These are phyloP conservation scores for Bergia sp. DNA, from an alignment of 92 coral and sea anemone genomes.

Conservation along the genomic window DNA sequence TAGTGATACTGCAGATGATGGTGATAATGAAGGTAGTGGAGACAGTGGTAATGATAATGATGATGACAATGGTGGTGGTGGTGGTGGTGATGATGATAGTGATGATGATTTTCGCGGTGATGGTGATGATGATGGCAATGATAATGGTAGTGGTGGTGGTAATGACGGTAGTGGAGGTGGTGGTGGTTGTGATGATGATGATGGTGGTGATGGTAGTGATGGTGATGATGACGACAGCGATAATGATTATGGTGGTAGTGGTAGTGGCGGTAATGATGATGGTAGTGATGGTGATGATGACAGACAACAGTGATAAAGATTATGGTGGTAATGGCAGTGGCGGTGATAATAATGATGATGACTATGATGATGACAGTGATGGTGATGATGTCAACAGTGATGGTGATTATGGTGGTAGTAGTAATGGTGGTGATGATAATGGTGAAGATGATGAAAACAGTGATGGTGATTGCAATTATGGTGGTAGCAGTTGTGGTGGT, in stretches of 20 bases:
- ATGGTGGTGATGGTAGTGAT: too few species aligned
- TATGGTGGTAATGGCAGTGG: background rate
- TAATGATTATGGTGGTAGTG: too few species aligned
- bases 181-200: too few species aligned
- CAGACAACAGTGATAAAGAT: too few species aligned
- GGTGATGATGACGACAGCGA: too few species aligned
- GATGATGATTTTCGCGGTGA: too few species aligned
- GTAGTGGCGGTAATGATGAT: too few species aligned
- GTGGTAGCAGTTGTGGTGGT: background rate
- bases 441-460: background rate
- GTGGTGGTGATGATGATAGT: too few species aligned
- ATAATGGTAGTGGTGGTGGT: too few species aligned
- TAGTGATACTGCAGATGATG: background rate
- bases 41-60: background rate
- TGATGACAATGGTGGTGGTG: background rate
- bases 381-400: background rate
- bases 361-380: background rate
- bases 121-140: too few species aligned
- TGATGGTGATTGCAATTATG: background rate
- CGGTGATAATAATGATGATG: background rate
- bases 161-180: too few species aligned
- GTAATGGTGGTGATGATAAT: background rate
- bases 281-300: too few species aligned
- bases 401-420: background rate
- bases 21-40: background rate